Base-by-base conservation (phyloP, 2,888 invertebrate genomes). In the Acanthosepion esculentum region DNA sequence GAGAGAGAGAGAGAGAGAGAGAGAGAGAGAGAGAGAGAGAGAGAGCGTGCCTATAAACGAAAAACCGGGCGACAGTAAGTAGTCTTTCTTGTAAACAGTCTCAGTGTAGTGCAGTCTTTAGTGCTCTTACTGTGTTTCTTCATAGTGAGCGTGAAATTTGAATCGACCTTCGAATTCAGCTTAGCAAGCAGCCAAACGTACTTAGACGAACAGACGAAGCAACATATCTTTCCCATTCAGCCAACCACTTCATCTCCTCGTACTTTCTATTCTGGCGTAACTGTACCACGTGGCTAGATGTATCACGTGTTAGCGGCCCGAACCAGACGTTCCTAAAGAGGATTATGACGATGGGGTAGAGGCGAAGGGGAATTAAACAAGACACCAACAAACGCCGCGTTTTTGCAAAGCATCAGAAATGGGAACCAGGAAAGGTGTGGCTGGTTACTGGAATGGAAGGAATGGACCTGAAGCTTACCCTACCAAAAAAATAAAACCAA, bases 401-500 rank as follows among this genome's bases (percentile, higher is more conserved):
- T n/a, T 20, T 7, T 59, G 15, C 12, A 33, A 33, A 2, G 29
- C n/a, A n/a, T n/a, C 10, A 12, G 78, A 78, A 29, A 78, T 2
- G n/a, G 12, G n/a, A 59, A 1, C 33, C 0, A 5, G 78, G n/a
- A n/a, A 33, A 15, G 15, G 78, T 0, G n/a, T 59, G 78, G n/a
- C 78, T 78, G 10, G 78, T 78, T 15, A 78, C 78, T 33, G 33
- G 12, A 78, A 78, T 78, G 78, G 15, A 12, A 33, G 18, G n/a
- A 78, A 33, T 33, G 78, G n/a, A 33, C n/a, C 1, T 1, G 6
- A 18, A n/a, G n/a, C 12, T 12, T 12, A 33, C n/a, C n/a, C 12
- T 0, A 78, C 5, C 18, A 50, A 1, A 0, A 50, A 0, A 1
- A 1, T 4, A 50, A n/a, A n/a, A n/a, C n/a, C 50, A 0, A 55